phyloP scores from a whole-genome alignment of 30 jellyfish, hydroid and myxozoan species.

The Chrysaora quinquecirrha region DNA sequence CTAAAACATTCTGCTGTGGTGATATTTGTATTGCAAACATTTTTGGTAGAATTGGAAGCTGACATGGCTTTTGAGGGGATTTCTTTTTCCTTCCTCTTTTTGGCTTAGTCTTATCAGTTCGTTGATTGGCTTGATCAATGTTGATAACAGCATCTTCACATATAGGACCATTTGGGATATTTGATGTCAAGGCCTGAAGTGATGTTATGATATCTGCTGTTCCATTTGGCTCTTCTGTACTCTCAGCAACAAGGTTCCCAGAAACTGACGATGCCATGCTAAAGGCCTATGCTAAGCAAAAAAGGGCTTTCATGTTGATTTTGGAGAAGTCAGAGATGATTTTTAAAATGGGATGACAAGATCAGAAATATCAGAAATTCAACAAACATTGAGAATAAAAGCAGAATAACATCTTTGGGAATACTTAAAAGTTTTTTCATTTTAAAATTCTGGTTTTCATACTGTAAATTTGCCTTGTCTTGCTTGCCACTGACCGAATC shows the following conservation, averaged over 20 bases:
- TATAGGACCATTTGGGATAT: constrained; percentile 10
- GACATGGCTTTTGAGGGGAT: constrained; percentile 24
- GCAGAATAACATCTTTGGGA: too few relatives aligned
- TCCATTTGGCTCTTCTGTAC: neutral
- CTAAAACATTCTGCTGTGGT: constrained; percentile 50
- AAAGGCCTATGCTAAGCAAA: too few relatives aligned
- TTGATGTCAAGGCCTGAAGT: constrained; percentile 42
- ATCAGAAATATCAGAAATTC: too few relatives aligned
- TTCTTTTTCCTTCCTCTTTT: constrained; percentile 60
- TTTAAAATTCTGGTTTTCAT: too few relatives aligned
- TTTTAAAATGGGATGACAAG: too few relatives aligned
- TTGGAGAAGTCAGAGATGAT: too few relatives aligned
- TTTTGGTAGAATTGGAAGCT: constrained; percentile 56
- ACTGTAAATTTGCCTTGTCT: too few relatives aligned
- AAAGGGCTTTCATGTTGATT: too few relatives aligned
- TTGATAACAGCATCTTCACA: neutral
- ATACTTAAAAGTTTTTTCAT: too few relatives aligned
- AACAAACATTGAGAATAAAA: too few relatives aligned
- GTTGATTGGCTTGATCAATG: neutral
- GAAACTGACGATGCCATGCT: too few relatives aligned
- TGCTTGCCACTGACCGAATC: too few relatives aligned
- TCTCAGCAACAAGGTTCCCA: neutral
- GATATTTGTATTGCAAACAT: constrained; percentile 70
- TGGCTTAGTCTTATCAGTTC: neutral
- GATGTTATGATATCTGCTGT: constrained; percentile 18